Evolutionary conservation across 2,113 vertebrate genomes (phyloP), one percentile per base, ranked within the genome.

Genomic region (Triplophysa dalaica): DNA sequence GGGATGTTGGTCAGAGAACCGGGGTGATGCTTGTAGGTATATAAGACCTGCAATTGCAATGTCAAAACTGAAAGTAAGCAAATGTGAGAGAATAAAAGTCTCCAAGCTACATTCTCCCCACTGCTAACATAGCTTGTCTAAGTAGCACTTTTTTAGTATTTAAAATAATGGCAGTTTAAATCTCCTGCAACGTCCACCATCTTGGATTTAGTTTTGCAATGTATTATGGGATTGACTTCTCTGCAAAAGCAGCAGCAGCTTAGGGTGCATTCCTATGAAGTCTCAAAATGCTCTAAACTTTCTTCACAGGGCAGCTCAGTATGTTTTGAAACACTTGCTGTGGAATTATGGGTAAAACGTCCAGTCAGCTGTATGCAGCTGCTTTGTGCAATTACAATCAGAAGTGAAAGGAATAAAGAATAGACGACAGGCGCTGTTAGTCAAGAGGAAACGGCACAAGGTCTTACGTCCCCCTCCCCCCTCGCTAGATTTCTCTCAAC

Each of bases 381-480:
- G 70, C 54, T 75, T 76, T 79, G 81, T 78, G 78, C 67, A 81
- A 80, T 79, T 65, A 83, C 69, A 63, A 65, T 60, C 73, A 75
- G 69, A 76, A 73, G 84, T 76, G 74, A 38, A 82, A 64, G 70
- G 75, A 84, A 14, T 72, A 70, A 82, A 33, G 29, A 72, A 70
- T 70, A 65, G 19, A 19, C 17, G 9, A 62, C 14, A 9, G 41
- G 43, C 66, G 70, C 67, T 82, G 75, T 70, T 83, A 67, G 82
- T 78, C 38, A 84, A 86, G 83, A 86, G 66, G 66, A 70, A 79
- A 76, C 33, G 60, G 60, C 70, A 66, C 58, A 17, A 48, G 52
- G 70, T 61, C 54, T 60, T 43, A 9, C 17, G 5, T 14, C 4
- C n/a, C 54, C 29, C 9, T 16, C 70, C 41, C 64, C 54, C 43